phyloP scores from a whole-genome alignment of 2,888 invertebrate genomes.

The Phymatocera aterrima region DNA sequence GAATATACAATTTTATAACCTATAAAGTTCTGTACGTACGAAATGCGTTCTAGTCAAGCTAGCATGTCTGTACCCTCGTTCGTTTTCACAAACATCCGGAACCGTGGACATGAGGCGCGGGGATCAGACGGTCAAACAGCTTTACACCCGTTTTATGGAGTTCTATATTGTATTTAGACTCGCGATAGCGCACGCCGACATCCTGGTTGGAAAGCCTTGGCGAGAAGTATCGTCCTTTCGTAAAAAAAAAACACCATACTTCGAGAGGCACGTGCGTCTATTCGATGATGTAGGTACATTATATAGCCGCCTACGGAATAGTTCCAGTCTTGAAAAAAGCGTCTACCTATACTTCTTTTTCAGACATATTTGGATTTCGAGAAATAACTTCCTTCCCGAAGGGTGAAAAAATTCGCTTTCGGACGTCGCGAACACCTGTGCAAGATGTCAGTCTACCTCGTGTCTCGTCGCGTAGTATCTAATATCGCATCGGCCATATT shows the following conservation, averaged over 20 bases:
- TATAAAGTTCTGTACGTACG: slow-evolving; percentile 59
- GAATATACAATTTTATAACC: slow-evolving; percentile 67
- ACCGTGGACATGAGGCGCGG: slow-evolving; percentile 51
- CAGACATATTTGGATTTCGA: background rate
- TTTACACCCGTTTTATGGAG: slow-evolving; percentile 69
- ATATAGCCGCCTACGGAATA: slow-evolving; percentile 35
- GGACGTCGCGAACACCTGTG: slow-evolving; percentile 14
- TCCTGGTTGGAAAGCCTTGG: background rate
- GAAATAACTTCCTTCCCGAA: slow-evolving; percentile 1
- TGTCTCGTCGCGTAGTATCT: slow-evolving; percentile 6
- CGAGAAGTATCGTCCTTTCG: slow-evolving; percentile 1
- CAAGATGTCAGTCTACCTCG: background rate
- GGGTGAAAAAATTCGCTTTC: background rate
- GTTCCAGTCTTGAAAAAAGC: slow-evolving; percentile 7
- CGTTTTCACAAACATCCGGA: slow-evolving; percentile 53
- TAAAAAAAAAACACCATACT: background rate
- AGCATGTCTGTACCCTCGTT: slow-evolving; percentile 26
- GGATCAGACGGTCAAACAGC: slow-evolving; percentile 63
- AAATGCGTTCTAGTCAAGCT: slow-evolving; percentile 60
- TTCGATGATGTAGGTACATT: slow-evolving; percentile 52
- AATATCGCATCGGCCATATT: slow-evolving; percentile 28
- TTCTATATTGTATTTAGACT: slow-evolving; percentile 67
- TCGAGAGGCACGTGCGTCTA: slow-evolving; percentile 22
- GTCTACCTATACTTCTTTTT: background rate
- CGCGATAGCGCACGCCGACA: slow-evolving; percentile 64